These are phyloP conservation scores for Neoitamus cyanurus DNA, from an alignment of 2,888 invertebrate species.

Conservation along the genomic window DNA sequence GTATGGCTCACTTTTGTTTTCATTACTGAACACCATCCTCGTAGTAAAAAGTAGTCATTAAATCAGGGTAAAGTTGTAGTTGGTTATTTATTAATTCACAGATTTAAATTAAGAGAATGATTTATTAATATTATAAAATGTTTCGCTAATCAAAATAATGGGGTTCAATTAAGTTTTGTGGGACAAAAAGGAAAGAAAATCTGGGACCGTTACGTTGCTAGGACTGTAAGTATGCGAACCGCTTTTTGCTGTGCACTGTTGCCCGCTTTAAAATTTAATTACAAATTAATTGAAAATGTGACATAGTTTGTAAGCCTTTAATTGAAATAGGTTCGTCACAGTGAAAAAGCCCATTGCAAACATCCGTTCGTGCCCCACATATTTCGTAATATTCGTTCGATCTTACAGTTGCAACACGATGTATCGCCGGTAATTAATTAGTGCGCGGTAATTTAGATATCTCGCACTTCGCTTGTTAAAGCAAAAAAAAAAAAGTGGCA, in stretches of 20 bases:
- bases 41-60: no score
- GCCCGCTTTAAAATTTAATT: neutral
- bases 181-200: no score
- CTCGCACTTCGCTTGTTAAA: neutral
- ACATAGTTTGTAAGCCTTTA: neutral
- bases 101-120: no score
- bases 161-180: no score
- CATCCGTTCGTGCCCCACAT: neutral
- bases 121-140: no score
- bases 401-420: neutral
- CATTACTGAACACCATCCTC: no score
- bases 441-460: conserved; percentile 5
- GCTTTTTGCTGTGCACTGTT: neutral
- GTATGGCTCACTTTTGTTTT: no score
- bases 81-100: no score
- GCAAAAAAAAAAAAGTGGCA: neutral
- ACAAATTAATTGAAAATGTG: neutral
- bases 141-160: no score
- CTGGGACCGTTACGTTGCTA: no score
- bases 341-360: neutral
- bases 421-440: neutral
- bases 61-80: no score
- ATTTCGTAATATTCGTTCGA: neutral
- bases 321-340: neutral
- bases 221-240: no score